phyloP scores from a whole-genome alignment of 2,113 vertebrate genomes.

The Varanus komodoensis region DNA sequence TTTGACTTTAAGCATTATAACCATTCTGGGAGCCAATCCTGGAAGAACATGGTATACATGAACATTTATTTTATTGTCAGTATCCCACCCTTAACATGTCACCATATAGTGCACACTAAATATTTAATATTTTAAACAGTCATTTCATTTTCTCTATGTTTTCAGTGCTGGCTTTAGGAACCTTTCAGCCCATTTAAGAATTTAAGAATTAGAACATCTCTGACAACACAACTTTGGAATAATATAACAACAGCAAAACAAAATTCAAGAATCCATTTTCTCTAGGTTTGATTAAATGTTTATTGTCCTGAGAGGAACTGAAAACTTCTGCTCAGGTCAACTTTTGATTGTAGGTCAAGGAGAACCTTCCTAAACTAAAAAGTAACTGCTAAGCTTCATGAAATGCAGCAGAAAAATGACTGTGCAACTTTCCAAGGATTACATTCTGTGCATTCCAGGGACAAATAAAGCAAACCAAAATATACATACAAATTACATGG shows the following conservation, averaged over 20 bases:
- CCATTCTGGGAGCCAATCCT: not conserved
- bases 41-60: not conserved
- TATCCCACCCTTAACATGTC: slow-evolving; percentile 29
- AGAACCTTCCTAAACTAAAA: not conserved
- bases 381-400: not conserved
- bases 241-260: not conserved
- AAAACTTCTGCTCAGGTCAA: not conserved
- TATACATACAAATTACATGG: not conserved
- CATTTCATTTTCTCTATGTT: not conserved
- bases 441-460: not conserved
- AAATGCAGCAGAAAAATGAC: not conserved
- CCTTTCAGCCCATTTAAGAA: not conserved
- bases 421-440: not conserved
- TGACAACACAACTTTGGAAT: not conserved
- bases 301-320: not conserved
- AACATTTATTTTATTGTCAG: not conserved
- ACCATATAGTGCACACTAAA: slow-evolving; percentile 3
- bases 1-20: not conserved
- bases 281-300: not conserved
- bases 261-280: not conserved
- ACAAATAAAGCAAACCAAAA: not conserved
- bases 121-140: not conserved
- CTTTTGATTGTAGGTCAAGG: not conserved
- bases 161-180: not conserved
- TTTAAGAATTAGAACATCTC: not conserved